These are phyloP conservation scores for Caenorhabditis doughertyi DNA, from an alignment of 2,888 invertebrate species.

Conservation along the genomic window DNA sequence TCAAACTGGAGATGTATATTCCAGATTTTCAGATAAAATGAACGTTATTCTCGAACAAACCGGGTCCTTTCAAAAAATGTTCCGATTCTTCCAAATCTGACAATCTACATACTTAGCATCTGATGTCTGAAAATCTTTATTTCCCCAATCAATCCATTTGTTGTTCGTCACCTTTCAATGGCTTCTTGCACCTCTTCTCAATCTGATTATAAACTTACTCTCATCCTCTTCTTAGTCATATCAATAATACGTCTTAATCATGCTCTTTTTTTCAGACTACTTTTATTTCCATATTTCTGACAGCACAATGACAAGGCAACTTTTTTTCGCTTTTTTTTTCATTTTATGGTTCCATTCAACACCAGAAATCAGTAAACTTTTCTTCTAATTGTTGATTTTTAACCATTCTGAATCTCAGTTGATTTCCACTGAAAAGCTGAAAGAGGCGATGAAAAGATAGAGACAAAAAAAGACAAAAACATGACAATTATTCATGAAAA, in stretches of 20 bases:
- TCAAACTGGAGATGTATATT: too few relatives aligned
- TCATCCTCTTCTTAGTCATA: background rate
- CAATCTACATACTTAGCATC: background rate
- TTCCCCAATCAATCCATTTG: background rate
- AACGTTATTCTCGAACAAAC: too few relatives aligned
- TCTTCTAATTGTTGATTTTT: slow-evolving; percentile 43
- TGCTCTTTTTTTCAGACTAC: background rate
- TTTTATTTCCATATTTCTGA: slow-evolving; percentile 1
- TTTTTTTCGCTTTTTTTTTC: background rate
- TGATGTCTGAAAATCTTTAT: background rate
- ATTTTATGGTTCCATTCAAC: background rate
- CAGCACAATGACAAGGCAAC: slow-evolving; percentile 23
- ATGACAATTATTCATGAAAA: slow-evolving; percentile 61
- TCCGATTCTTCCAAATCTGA: too few relatives aligned
- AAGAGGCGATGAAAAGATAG: background rate
- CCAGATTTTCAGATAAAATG: too few relatives aligned
- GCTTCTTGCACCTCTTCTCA: background rate
- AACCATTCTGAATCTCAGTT: background rate
- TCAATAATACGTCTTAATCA: slow-evolving; percentile 17
- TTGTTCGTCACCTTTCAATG: background rate
- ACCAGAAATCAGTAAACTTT: background rate
- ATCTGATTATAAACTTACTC: background rate
- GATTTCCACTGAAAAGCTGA: background rate
- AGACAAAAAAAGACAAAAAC: slow-evolving; percentile 32
- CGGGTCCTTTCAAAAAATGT: too few relatives aligned